Base-by-base conservation (phyloP, 2,888 invertebrate genomes). In the Netelia virgata region DNA sequence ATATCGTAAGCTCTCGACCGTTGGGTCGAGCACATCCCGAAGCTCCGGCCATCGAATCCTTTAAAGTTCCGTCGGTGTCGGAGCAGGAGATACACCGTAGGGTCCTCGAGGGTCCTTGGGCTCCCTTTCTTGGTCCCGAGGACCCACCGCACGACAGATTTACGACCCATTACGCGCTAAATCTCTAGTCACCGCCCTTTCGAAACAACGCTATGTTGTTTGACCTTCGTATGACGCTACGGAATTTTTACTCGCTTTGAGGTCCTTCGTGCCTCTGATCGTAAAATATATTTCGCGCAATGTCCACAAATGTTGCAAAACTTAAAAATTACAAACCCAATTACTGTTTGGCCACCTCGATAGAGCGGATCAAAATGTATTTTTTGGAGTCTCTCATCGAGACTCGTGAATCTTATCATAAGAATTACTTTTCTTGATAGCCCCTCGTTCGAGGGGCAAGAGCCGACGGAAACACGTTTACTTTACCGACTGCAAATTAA, bases 91-190 rank as follows among this genome's bases (percentile, higher is more conserved):
- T 23, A 55, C 36, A 23, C 23, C 6, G n/a, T 16, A 50, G 69
- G 68, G 77, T 73, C 77, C 63, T 76, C 57, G 20, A 63, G 73
- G 59, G 36, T 63, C 68, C 64, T 50, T n/a, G 16, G 50, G 69
- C 16, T 47, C 43, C 68, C n/a, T 63, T 76, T 66, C 66, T 64
- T 61, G 16, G 68, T 28, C n/a, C 47, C n/a, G 20, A 47, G 70
- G 70, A 72, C 64, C 64, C 64, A 75, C 70, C 75, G 83, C 41
- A 53, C 69, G n/a, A 20, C 73, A 82, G 76, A 84, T 86, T 86
- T 86, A 86, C 80, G 84, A 77, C 81, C 84, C 69, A 84, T 81
- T 84, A 84, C 68, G 47, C 72, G 59, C 81, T 81, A 69, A 84
- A 84, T 68, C 77, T 81, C 50, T 47, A 84, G 81, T 73, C 81